phyloP scores from a whole-genome alignment of 2,888 invertebrate genomes.

The Theodoxus fluviatilis region DNA sequence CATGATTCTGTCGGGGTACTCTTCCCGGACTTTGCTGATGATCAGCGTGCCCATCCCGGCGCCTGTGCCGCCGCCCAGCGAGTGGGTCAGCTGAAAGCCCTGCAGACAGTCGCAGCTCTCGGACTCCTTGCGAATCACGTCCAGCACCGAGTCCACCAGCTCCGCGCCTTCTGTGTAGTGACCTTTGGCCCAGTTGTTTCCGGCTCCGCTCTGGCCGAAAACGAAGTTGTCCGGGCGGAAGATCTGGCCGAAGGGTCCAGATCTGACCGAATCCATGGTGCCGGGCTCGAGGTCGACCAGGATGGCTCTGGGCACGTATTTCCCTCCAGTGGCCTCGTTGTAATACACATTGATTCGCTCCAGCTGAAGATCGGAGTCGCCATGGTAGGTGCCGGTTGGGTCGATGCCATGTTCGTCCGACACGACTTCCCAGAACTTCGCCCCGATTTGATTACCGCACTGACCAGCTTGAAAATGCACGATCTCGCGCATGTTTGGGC shows the following conservation, averaged over 20 bases:
- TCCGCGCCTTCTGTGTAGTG: no score
- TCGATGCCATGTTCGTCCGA: no score
- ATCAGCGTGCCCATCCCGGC: slow-evolving; percentile 88
- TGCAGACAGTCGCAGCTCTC: slow-evolving; percentile 63
- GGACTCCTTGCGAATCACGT: slow-evolving; percentile 61
- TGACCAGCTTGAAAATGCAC: no score
- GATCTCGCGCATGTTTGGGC: no score
- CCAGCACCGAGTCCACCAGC: no score
- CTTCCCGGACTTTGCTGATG: slow-evolving; percentile 95
- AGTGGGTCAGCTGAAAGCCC: slow-evolving; percentile 67
- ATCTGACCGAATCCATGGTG: slow-evolving; percentile 94
- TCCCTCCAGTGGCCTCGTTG: no score
- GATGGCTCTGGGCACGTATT: slow-evolving; percentile 28
- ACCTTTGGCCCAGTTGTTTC: slow-evolving; percentile 62
- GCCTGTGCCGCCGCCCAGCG: slow-evolving; percentile 86
- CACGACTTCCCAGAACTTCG: no score
- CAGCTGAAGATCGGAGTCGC: no score
- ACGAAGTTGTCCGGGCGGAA: slow-evolving; percentile 95
- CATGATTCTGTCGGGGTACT: slow-evolving; percentile 89
- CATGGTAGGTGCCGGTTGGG: no score
- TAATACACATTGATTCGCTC: no score
- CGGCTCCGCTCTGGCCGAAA: slow-evolving; percentile 69
- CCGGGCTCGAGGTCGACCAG: slow-evolving; percentile 93
- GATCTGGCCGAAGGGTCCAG: slow-evolving; percentile 89
- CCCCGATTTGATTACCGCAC: no score